Evolutionary conservation across 2,888 invertebrate species (phyloP).

Genomic region (Scrobipalpa costella): DNA sequence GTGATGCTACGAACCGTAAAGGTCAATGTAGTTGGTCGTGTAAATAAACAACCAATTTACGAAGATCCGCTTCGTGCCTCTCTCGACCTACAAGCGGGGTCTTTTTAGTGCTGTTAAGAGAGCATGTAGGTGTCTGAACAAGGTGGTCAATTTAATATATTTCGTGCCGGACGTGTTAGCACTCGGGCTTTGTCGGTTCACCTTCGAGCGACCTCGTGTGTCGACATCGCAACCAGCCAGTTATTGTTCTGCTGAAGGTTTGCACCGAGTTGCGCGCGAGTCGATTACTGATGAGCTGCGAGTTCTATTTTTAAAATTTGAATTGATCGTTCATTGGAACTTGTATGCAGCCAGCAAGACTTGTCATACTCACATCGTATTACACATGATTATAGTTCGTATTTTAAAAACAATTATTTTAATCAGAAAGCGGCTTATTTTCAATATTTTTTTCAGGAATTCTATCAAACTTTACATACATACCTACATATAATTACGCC

Average conservation of each 20-base stretch:
- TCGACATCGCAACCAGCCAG: conserved; percentile 61
- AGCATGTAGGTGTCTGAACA: conserved; percentile 12
- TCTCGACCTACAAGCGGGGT: not conserved
- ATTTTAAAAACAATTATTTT: too few relatives aligned
- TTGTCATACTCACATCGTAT: too few relatives aligned
- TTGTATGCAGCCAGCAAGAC: not conserved
- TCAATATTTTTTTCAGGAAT: not conserved
- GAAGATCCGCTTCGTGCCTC: not conserved
- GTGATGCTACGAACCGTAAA: not conserved
- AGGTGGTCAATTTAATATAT: conserved; percentile 22
- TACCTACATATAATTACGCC: too few relatives aligned
- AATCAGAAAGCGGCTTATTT: too few relatives aligned
- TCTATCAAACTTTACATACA: not conserved
- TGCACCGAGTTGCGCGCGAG: conserved; percentile 66
- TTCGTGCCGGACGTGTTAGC: conserved; percentile 68
- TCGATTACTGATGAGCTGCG: conserved; percentile 71
- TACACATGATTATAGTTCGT: too few relatives aligned
- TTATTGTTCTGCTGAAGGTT: conserved; percentile 76
- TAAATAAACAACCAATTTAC: conserved; percentile 10
- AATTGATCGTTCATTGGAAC: conserved; percentile 36
- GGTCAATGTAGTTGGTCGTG: conserved; percentile 36
- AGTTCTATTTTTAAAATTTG: conserved; percentile 62
- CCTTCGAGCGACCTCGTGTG: conserved; percentile 79
- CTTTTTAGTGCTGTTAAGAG: not conserved
- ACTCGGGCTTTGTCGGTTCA: conserved; percentile 54